Percentiles rank a stretch among this genome's conserved stretches.
Evolutionary conservation across 2,797 vertebrate species (phyloP).

Genomic region (Myotis myotis): DNA sequence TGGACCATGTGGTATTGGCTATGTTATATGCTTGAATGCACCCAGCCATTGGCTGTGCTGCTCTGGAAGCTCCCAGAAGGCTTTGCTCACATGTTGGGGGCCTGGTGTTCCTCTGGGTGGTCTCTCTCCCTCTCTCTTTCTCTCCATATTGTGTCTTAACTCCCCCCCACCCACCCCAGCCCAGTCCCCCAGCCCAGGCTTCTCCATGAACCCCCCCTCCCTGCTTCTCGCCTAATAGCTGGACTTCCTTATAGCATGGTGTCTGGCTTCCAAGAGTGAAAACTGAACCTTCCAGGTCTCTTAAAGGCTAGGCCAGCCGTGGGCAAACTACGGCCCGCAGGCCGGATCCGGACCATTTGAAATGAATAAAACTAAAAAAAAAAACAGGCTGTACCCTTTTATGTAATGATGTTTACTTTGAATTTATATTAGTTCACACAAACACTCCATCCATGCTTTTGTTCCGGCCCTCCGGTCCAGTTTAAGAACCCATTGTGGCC

Average conservation of each 20-base stretch:
- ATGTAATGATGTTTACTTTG: too few relatives aligned
- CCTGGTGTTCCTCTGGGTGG: neutral
- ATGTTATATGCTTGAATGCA: neutral
- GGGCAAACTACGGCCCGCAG: too few relatives aligned
- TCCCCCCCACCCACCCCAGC: rapidly evolving
- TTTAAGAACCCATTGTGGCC: too few relatives aligned
- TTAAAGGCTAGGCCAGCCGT: neutral
- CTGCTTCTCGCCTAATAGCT: neutral
- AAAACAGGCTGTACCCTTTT: too few relatives aligned
- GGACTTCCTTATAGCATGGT: neutral
- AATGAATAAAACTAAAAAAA: too few relatives aligned
- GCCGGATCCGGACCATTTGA: too few relatives aligned
- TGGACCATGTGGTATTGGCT: neutral
- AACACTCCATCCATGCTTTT: too few relatives aligned
- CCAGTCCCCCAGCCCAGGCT: neutral
- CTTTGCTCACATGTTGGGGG: neutral
- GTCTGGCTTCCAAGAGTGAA: neutral
- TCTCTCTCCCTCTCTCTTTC: neutral
- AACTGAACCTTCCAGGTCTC: neutral
- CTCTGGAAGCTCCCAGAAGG: neutral
- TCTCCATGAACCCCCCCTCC: neutral
- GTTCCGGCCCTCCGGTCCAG: too few relatives aligned
- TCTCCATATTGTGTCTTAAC: neutral
- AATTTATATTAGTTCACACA: too few relatives aligned
- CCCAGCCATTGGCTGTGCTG: neutral